Evolutionary conservation across 2,113 vertebrate species (phyloP), one percentile per base, ranked within the genome.

Genomic region (Garra rufa): DNA sequence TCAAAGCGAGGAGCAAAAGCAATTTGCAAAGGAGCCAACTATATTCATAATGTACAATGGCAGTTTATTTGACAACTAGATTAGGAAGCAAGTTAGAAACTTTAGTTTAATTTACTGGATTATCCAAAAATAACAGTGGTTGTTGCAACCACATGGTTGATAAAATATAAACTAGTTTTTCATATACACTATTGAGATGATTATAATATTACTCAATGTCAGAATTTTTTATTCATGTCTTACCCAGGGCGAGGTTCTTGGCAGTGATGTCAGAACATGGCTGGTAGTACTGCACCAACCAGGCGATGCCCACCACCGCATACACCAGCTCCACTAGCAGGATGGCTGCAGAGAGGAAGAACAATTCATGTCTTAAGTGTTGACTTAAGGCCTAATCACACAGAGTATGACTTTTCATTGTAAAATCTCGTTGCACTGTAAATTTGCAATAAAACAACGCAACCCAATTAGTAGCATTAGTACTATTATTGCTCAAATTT

Each of bases 301-400:
- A 99, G 78, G 96, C 93, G 83, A 99, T 99, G 87, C 98, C 98
- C 89, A 99, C 97, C 2, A 99, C 97, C 55, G 98, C 98, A 0
- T 99, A 99, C 15, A 98, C 95, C 44, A 99, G 95, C 93, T 99
- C 98, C 0, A 99, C 98, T 91, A 99, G 92, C 90, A 99, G 91
- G 91, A 99, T 99, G 26, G 97, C 98, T 99, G 90, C 43, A 82
- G 50, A 80, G 63, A 48, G n/a, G 28, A 50, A 44, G 15, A 55
- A 63, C 13, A 28, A 30, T 44, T 19, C 21, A 41, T 38, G 6
- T 2, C n/a, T n/a, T 10, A 55, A 76, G 48, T 19, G 24, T 28
- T 50, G 24, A 52, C 19, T 52, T 30, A 75, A 30, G 17, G 74
- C 28, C 48, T 55, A 38, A 55, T 21, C 26, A 52, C 17, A 76